Percentiles rank a stretch among this genome's conserved stretches.
phyloP scores from a whole-genome alignment of 2,888 invertebrate species.

The Protodeltote pygarga region DNA sequence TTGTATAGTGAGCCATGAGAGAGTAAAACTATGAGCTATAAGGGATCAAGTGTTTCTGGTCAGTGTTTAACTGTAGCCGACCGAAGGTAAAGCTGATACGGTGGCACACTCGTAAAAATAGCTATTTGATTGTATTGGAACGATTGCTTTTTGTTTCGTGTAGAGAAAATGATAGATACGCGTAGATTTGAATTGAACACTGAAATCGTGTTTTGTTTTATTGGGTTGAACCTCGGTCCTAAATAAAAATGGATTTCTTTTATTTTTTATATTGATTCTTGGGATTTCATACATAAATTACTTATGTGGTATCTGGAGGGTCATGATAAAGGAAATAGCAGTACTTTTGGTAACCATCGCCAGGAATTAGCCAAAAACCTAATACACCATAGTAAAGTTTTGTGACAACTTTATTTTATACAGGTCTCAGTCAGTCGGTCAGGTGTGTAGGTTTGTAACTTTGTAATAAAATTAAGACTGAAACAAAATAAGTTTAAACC shows the following conservation, averaged over 20 bases:
- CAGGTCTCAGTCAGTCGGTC: too few relatives aligned
- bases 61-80: constrained; percentile 46
- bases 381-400: too few relatives aligned
- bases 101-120: constrained; percentile 53
- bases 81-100: constrained; percentile 52
- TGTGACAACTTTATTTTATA: too few relatives aligned
- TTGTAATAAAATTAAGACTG: too few relatives aligned
- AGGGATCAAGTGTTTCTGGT: constrained; percentile 45
- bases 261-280: not conserved
- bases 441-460: too few relatives aligned
- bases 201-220: constrained; percentile 21
- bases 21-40: constrained; percentile 44
- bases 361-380: too few relatives aligned
- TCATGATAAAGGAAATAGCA: too few relatives aligned
- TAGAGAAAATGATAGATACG: constrained; percentile 44
- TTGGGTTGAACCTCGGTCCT: not conserved
- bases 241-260: not conserved
- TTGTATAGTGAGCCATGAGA: constrained; percentile 15
- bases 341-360: too few relatives aligned
- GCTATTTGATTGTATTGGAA: constrained; percentile 50
- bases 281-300: too few relatives aligned
- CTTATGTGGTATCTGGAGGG: too few relatives aligned
- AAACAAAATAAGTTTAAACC: too few relatives aligned
- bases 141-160: constrained; percentile 50
- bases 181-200: constrained; percentile 35